Base-by-base conservation (phyloP, 2,113 vertebrate species). In the Psittacula cyanocephala region DNA sequence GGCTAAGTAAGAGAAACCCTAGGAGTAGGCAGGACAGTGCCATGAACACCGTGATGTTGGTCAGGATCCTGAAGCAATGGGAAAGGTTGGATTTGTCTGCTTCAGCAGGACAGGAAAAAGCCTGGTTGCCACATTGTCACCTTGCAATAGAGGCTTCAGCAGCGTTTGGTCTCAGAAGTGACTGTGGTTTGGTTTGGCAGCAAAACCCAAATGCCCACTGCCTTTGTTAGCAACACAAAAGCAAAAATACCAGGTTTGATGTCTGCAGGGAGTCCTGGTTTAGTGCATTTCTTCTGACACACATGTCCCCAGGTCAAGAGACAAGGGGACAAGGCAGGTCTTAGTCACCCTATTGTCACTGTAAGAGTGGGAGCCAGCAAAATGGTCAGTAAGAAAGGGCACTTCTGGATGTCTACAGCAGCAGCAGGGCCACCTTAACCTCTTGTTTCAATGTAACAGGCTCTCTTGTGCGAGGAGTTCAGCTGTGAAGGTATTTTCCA, bases 151-250 rank as follows among this genome's bases (percentile, higher is more conserved):
- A 0, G 8, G 17, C 27, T 63, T 43, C 71, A 62, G 72, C 29
- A 35, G 18, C 1, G 0, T 37, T 77, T 47, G 23, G 14, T 41
- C n/a, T 2, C 55, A 35, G 12, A 50, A n/a, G 29, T 17, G 23
- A 19, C 22, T 0, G 0, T 1, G 33, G 24, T 52, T 46, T 1
- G 0, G 3, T 11, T 37, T 2, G 2, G 29, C 67, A 77, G 60
- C 80, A 60, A n/a, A 16, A n/a, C 11, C 17, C 33, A 57, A 46
- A 43, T 0, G 3, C 20, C 13, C 28, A 9, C 4, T 2, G 0
- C 29, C 59, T 29, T 35, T 62, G 10, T 16, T 23, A 81, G 64
- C 35, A 31, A 8, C 8, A 60, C 50, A 59, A 91, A 44, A 13
- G 6, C 13, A 35, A 18, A 86, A 13, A 3, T 1, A 4, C 0